Conservation (phyloP, 2,113 vertebrate genomes). For the Podocnemis expansa region DNA sequence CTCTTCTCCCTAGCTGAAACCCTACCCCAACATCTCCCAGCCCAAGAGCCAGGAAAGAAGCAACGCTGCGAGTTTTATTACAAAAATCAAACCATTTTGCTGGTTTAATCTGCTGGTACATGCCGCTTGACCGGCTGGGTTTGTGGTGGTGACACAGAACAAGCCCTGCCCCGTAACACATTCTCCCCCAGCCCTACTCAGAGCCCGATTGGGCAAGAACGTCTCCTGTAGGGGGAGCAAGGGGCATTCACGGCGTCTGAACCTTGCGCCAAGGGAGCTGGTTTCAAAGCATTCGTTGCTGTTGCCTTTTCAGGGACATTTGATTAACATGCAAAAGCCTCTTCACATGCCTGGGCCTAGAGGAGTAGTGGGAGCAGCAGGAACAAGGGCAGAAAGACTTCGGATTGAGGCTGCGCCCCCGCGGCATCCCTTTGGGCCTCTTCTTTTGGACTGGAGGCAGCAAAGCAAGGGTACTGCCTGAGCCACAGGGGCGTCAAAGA, state of each 20-base stretch:
- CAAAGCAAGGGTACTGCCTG: background rate
- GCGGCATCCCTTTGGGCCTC: too few species aligned
- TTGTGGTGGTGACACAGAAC: background rate
- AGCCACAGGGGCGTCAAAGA: background rate
- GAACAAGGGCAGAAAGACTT: background rate
- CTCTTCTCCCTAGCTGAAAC: too few species aligned
- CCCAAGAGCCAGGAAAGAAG: background rate
- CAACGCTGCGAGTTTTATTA: background rate
- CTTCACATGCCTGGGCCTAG: background rate
- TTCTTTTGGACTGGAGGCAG: rapidly evolving
- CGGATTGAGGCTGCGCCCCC: too few species aligned
- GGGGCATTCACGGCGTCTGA: background rate
- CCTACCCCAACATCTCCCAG: background rate
- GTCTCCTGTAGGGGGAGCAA: background rate
- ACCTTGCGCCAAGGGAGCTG: background rate
- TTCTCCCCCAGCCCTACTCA: background rate
- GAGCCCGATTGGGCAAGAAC: background rate
- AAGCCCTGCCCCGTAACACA: background rate
- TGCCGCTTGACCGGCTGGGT: rapidly evolving
- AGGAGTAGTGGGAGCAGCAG: background rate
- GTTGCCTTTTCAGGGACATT: background rate
- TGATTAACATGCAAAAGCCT: background rate
- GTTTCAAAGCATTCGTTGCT: background rate
- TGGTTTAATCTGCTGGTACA: background rate
- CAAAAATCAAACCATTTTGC: background rate